Percentiles rank a stretch among this genome's conserved stretches.
These are phyloP conservation scores for Laothoe populi DNA, from an alignment of 2,888 invertebrate species.

Conservation along the genomic window DNA sequence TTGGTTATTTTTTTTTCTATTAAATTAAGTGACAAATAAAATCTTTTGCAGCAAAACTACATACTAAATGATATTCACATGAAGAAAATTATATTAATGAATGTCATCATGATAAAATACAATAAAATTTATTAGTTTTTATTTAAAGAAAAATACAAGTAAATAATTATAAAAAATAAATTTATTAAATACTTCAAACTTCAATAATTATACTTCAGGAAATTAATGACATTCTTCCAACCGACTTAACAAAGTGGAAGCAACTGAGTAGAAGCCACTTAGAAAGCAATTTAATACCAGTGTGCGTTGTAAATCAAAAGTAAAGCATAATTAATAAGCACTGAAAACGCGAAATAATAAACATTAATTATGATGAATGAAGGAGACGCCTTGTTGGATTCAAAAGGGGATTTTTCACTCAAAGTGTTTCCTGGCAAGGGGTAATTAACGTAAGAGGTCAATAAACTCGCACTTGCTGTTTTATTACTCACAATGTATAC, in stretches of 20 bases:
- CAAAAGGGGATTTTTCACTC: conserved; percentile 20
- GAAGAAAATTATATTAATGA: no score
- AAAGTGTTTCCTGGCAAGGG: conserved; percentile 19
- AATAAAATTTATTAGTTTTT: no score
- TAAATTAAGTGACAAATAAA: no score
- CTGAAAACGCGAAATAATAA: conserved; percentile 60
- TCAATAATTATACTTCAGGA: background rate
- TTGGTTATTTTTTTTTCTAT: no score
- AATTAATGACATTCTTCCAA: background rate
- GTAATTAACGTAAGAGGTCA: conserved; percentile 16
- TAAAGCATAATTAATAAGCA: conserved; percentile 60
- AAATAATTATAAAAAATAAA: no score
- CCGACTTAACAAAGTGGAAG: background rate
- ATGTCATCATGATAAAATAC: no score
- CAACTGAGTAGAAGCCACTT: conserved; percentile 17
- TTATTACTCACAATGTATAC: no score
- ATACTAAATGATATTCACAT: no score
- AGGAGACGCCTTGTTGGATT: conserved; percentile 20
- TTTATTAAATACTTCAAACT: background rate
- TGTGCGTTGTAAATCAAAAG: conserved; percentile 51
- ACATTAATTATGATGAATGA: conserved; percentile 70
- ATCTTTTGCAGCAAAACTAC: no score
- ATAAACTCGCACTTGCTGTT: background rate
- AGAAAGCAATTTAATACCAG: conserved; percentile 25
- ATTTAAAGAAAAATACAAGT: background rate